A percentile compares a stretch with the other conserved stretches of the same genome.
Conservation (phyloP, 2,888 invertebrate genomes). For the Caenorhabditis sp. region DNA sequence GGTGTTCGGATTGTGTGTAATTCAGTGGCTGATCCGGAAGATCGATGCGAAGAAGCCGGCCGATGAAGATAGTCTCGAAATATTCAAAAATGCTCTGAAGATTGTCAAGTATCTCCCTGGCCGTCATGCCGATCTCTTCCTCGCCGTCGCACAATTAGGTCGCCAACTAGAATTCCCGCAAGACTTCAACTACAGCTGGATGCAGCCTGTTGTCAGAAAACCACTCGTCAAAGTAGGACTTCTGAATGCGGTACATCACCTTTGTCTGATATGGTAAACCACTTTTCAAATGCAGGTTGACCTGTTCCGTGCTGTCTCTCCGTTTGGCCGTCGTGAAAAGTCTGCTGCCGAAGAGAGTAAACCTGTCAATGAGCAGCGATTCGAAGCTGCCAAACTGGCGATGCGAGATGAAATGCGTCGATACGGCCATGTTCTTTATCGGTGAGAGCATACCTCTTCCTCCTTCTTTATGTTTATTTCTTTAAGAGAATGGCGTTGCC, state of each 20-base stretch:
- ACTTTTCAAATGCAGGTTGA: constrained; percentile 16
- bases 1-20: constrained; percentile 22
- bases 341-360: not conserved
- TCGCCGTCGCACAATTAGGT: constrained; percentile 32
- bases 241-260: not conserved
- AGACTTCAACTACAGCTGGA: constrained; percentile 24
- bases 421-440: constrained; percentile 28
- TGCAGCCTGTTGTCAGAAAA: constrained; percentile 20
- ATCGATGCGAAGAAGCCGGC: constrained; percentile 14
- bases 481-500: constrained; percentile 60
- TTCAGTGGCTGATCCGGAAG: constrained; percentile 35
- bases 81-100: constrained; percentile 28
- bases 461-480: too few relatives aligned
- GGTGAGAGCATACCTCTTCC: constrained; percentile 31
- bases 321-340: constrained; percentile 39
- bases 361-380: not conserved
- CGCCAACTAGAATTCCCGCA: constrained; percentile 33
- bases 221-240: constrained; percentile 3
- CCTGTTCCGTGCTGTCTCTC: constrained; percentile 47
- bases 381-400: not conserved
- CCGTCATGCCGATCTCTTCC: constrained; percentile 13
- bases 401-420: constrained; percentile 23
- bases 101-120: constrained; percentile 21
- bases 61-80: constrained; percentile 9
- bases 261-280: too few relatives aligned